Evolutionary conservation across 2,797 vertebrate species (phyloP), one percentile per base, ranked within the genome.

Genomic region (Alfaro cultratus): DNA sequence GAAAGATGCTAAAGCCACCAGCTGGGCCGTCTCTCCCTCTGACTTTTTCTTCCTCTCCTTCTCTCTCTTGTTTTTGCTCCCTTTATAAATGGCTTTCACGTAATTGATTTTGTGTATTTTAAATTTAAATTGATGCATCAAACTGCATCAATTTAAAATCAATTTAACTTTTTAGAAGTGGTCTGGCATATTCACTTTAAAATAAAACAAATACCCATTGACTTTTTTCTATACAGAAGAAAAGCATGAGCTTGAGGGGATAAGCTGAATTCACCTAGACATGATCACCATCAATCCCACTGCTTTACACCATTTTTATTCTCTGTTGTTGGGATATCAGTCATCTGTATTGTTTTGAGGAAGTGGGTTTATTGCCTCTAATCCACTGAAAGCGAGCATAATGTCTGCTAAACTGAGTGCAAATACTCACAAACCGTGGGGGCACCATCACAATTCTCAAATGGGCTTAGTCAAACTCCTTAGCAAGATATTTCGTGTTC

Each of bases 1-100:
- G 83, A 76, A 84, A 85, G 89, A 87, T 15, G 75, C 75, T 89
- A 91, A 85, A 92, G 84, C 87, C 79, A 75, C 81, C 92, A 93
- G 90, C 90, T 90, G 87, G 83, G 23, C 64, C 72, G 62, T 79
- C 55, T 84, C 78, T 75, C 68, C 80, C 62, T 57, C 73, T 36
- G 39, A 68, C 64, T 78, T 43, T 74, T 79, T 41, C 21, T 55
- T 62, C 47, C 73, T 49, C 55, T 46, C 53, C 64, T 36, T 72
- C 34, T 9, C 21, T 64, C 12, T 49, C 60, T 41, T 39, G 53
- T 55, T 80, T 72, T 75, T 68, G 70, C 55, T 73, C 60, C 60
- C 55, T 80, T 47, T 74, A 76, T 74, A 79, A 68, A 81, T 89
- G 45, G 74, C 70, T 84, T 71, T 77, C 49, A 84, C 83, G 80